A percentile compares a stretch with the other conserved stretches of the same genome.
These are phyloP conservation scores for Pelobates cultripes DNA, from an alignment of 2,797 vertebrate genomes.

Conservation along the genomic window DNA sequence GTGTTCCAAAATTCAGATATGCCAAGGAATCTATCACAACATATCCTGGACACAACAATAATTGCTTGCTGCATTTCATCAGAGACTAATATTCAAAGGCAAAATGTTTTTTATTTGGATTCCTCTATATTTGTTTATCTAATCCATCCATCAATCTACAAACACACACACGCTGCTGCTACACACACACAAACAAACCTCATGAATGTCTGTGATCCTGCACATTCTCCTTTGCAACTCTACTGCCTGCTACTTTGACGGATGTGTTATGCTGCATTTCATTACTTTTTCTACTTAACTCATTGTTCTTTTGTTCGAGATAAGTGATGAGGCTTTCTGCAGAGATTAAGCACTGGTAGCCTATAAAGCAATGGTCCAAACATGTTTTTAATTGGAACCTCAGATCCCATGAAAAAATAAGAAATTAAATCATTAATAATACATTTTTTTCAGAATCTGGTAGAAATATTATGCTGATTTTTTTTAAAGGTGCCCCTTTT, in stretches of 20 bases:
- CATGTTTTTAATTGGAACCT: conserved; percentile 72
- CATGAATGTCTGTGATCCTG: conserved; percentile 68
- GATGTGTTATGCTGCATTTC: conserved; percentile 71
- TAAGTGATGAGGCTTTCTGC: conserved; percentile 69
- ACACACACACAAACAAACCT: conserved; percentile 58
- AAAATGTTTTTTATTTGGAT: too few relatives aligned
- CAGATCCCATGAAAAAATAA: conserved; percentile 67
- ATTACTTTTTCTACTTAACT: conserved; percentile 73
- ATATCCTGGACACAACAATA: too few relatives aligned
- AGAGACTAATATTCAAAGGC: too few relatives aligned
- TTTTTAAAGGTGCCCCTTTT: too few relatives aligned
- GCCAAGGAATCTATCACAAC: too few relatives aligned
- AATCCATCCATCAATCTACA: too few relatives aligned
- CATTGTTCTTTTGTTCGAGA: conserved; percentile 71
- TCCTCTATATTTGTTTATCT: too few relatives aligned
- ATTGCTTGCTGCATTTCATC: too few relatives aligned
- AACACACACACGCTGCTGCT: too few relatives aligned
- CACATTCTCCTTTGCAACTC: conserved; percentile 61
- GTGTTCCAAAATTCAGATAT: too few relatives aligned
- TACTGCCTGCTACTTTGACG: conserved; percentile 66
- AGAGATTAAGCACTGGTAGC: conserved; percentile 71
- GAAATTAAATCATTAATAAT: conserved; percentile 72
- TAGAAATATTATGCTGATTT: too few relatives aligned
- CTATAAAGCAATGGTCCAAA: conserved; percentile 70
- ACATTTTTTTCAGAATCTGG: conserved; percentile 51